A percentile compares a stretch with the other conserved stretches of the same genome.
These are phyloP conservation scores for Zeus faber DNA, from an alignment of 2,113 vertebrate genomes.

Conservation along the genomic window DNA sequence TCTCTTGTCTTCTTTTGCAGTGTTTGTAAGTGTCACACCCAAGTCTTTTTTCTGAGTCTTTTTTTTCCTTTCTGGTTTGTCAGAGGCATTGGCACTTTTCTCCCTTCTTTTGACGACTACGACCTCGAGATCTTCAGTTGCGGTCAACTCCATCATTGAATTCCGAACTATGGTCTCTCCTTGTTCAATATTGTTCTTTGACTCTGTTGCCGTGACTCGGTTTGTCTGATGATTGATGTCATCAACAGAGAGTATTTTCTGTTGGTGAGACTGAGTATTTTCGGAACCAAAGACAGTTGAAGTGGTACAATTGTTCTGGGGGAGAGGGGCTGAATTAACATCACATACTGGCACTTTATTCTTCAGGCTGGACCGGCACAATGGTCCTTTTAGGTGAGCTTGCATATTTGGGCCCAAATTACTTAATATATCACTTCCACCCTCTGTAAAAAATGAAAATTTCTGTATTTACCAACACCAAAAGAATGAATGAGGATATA, in stretches of 20 bases:
- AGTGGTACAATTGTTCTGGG: not conserved
- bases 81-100: slow-evolving; percentile 17
- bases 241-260: not conserved
- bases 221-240: not conserved
- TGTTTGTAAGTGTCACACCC: not conserved
- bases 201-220: not conserved
- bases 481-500: no score
- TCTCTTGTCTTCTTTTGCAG: not conserved
- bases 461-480: no score
- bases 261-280: no score
- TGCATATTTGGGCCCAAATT: not conserved
- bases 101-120: slow-evolving; percentile 54
- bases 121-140: slow-evolving; percentile 46
- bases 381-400: not conserved
- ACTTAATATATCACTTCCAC: not conserved
- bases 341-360: no score
- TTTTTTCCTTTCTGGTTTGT: slow-evolving; percentile 19
- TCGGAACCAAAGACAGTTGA: not conserved
- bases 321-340: slow-evolving; percentile 3
- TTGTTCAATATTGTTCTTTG: not conserved
- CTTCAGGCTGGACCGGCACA: slow-evolving; percentile 14
- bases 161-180: slow-evolving; percentile 52
- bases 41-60: not conserved
- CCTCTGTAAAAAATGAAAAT: not conserved
- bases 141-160: slow-evolving; percentile 69